Base-by-base conservation (phyloP, 2,797 vertebrate species). In the Catostomus latipinnis region DNA sequence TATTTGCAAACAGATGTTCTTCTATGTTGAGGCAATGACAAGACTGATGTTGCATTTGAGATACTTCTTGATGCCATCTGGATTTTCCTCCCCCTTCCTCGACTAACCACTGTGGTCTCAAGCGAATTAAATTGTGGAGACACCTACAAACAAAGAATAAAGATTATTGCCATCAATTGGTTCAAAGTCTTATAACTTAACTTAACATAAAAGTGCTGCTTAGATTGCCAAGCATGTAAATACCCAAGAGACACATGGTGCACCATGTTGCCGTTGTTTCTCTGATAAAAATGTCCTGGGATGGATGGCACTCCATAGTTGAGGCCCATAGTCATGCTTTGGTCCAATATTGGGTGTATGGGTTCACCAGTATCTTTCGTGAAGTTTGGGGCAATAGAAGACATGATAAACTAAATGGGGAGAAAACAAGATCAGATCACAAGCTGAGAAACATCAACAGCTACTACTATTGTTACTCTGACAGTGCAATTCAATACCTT, bases 351-450 rank as follows among this genome's bases (percentile, higher is more conserved):
- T 10, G 6, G 96, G 93, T 8, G 6, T 81, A 85, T 14, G 89
- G 80, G 61, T 9, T 81, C 1, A 60, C 62, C 54, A 76, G 74
- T 10, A 11, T 9, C 6, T 50, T 71, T 86, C 83, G 45, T 46
- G 80, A 93, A 90, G 92, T 95, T 0, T 94, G 95, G 91, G 97
- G 96, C 97, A 99, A 98, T 89, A 90, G 90, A 86, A 81, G 77
- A 85, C 88, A 90, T 88, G 76, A 74, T 83, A 22, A n/a, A 4
- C 62, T 48, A 8, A 10, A 56, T 12, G 1, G 10, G n/a, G 54
- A 53, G 12, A 76, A 67, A 76, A 77, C 9, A 67, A 9, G 5
- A 12, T 8, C 5, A 45, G 1, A 70, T 12, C 3, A 45, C 12
- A 9, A 6, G 1, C 8, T 70, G 12, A 54, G 1, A 13, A 10